Conservation (phyloP, 2,888 invertebrate genomes). For the Meteorus cinctellus region DNA sequence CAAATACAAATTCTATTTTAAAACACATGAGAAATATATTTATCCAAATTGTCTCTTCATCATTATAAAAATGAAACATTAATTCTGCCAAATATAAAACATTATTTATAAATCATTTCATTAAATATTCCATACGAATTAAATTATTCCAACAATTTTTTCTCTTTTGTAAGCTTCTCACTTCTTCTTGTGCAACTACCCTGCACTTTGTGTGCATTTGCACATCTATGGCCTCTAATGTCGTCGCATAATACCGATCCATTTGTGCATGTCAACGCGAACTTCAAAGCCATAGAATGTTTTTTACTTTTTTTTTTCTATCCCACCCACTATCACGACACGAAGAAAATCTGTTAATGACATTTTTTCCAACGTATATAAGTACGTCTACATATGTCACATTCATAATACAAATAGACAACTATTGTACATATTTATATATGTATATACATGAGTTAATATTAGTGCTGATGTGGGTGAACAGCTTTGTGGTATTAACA, state of each 20-base stretch:
- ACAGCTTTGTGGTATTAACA: background rate
- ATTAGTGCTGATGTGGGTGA: background rate
- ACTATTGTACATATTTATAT: background rate
- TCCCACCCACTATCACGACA: background rate
- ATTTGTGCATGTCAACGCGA: constrained; percentile 9
- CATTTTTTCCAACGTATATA: constrained; percentile 3
- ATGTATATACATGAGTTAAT: background rate
- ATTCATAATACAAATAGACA: background rate
- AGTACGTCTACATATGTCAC: background rate
- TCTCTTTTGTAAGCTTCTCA: background rate
- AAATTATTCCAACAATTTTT: background rate
- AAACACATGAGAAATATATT: background rate
- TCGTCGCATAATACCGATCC: constrained; percentile 50
- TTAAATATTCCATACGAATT: background rate
- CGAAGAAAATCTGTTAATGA: constrained; percentile 12
- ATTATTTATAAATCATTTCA: background rate
- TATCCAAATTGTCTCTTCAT: background rate
- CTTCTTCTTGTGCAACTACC: background rate
- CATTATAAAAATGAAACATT: background rate
- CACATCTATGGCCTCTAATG: constrained; percentile 63
- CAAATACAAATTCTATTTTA: background rate
- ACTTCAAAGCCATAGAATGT: constrained; percentile 24
- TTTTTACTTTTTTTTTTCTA: background rate
- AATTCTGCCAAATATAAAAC: background rate
- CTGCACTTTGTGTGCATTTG: constrained; percentile 48